Percentiles rank a stretch among this genome's conserved stretches.
phyloP scores from a whole-genome alignment of 2,113 vertebrate species.

The Lonchura striata region DNA sequence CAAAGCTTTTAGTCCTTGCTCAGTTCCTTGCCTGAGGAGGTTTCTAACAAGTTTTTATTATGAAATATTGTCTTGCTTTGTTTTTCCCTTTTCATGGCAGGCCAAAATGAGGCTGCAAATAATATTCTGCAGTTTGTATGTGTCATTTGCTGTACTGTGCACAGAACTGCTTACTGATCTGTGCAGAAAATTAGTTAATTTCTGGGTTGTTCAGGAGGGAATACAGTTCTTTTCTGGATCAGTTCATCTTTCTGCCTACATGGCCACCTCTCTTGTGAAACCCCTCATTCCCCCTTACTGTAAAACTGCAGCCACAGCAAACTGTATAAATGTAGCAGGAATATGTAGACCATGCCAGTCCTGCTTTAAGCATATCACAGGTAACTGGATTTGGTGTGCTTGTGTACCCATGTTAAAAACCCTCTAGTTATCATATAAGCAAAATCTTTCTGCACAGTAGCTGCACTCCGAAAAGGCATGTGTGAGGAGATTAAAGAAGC shows the following conservation, averaged over 20 bases:
- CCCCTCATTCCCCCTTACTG: neutral
- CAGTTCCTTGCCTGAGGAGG: slow-evolving; percentile 12
- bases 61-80: neutral
- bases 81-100: neutral
- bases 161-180: neutral
- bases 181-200: neutral
- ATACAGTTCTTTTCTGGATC: neutral
- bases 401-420: neutral
- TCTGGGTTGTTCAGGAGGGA: neutral
- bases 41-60: slow-evolving; percentile 33
- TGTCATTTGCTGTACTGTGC: neutral
- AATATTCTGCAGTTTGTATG: neutral
- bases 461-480: neutral
- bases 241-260: neutral
- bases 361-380: neutral
- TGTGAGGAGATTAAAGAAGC: neutral
- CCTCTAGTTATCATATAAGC: neutral
- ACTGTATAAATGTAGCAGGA: neutral
- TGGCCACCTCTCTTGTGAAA: neutral
- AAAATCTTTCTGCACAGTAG: neutral
- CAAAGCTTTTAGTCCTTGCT: slow-evolving; percentile 4
- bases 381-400: neutral
- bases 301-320: neutral
- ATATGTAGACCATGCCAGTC: neutral
- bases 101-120: neutral